Evolutionary conservation across 2,113 vertebrate species (phyloP).

Genomic region (Hipposideros armiger): DNA sequence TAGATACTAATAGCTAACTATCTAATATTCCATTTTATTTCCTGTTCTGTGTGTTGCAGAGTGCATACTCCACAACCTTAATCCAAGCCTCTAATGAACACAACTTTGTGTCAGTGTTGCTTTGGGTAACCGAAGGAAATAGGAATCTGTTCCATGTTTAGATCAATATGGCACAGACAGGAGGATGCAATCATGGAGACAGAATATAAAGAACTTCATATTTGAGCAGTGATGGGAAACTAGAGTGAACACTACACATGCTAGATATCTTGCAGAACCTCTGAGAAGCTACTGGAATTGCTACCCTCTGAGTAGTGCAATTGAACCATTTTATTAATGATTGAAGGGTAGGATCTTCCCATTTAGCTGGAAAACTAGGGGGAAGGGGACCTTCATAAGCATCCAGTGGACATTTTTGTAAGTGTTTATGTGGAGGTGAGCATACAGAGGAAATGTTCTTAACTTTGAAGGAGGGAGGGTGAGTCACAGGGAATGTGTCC

Average conservation of each 20-base stretch:
- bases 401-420: neutral
- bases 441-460: neutral
- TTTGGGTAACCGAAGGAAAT: neutral
- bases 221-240: neutral
- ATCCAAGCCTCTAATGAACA: neutral
- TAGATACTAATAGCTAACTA: neutral
- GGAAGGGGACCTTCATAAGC: fast-evolving
- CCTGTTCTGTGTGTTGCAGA: neutral
- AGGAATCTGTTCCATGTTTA: neutral
- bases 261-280: neutral
- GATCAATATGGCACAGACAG: neutral
- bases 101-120: neutral
- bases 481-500: neutral
- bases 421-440: neutral
- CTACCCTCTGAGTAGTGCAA: neutral
- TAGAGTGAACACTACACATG: neutral
- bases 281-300: neutral
- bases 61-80: neutral
- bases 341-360: neutral
- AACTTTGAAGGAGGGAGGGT: neutral
- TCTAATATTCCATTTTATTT: neutral
- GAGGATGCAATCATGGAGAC: neutral
- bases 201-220: neutral
- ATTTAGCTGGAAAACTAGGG: neutral
- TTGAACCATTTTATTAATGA: neutral